These are phyloP conservation scores for Phymatocera aterrima DNA, from an alignment of 2,888 invertebrate species.

Conservation along the genomic window DNA sequence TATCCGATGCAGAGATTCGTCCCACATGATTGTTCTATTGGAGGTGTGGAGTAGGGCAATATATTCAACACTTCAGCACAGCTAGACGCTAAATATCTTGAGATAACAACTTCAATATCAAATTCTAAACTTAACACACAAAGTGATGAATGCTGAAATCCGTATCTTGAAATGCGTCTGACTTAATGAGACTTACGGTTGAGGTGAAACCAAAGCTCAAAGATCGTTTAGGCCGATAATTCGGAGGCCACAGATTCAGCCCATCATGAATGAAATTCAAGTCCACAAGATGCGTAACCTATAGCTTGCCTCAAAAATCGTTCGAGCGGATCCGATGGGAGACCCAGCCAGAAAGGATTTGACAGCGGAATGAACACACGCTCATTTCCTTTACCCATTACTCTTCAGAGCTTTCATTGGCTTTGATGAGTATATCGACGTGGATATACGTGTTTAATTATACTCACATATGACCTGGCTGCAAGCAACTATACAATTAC, in stretches of 20 bases:
- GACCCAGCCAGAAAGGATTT: conserved; percentile 1
- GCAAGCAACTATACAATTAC: background rate
- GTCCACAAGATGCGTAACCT: conserved; percentile 5
- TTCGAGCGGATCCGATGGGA: conserved; percentile 18
- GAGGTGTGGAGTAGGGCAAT: background rate
- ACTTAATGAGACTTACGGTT: conserved; percentile 26
- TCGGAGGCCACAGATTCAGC: background rate
- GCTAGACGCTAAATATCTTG: background rate
- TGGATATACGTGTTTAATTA: background rate
- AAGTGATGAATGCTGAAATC: conserved; percentile 9
- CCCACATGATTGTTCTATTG: background rate
- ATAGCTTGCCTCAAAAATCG: conserved; percentile 7
- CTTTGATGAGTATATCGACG: background rate
- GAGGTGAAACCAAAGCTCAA: conserved; percentile 31
- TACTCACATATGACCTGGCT: background rate
- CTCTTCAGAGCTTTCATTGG: background rate
- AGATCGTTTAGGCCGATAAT: conserved; percentile 27
- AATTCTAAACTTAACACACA: too few species aligned
- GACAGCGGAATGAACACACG: background rate
- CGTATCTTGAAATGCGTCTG: conserved; percentile 16
- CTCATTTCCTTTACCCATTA: background rate
- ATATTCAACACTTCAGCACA: background rate
- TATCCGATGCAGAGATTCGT: too few species aligned
- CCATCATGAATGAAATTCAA: conserved; percentile 24
- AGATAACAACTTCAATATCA: background rate